Evolutionary conservation across 1,140 invertebrate genomes (phyloP).

Genomic region (Zophobas morio): DNA sequence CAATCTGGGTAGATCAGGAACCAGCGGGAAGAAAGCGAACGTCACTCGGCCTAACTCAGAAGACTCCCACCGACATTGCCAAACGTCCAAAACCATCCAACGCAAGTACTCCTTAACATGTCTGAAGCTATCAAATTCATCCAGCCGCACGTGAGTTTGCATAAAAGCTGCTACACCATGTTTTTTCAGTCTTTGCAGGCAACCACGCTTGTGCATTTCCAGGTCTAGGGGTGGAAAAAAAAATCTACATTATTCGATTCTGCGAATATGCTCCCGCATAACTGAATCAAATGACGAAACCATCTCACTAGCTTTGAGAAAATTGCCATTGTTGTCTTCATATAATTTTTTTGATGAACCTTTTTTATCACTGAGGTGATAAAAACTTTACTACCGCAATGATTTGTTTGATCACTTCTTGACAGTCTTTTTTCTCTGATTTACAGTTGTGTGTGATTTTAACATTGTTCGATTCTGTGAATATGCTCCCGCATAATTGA

Average conservation of each 20-base stretch:
- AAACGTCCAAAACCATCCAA: background rate
- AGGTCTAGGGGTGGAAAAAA: background rate
- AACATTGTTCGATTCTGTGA: too few species aligned
- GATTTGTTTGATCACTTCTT: constrained; percentile 21
- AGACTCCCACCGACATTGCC: background rate
- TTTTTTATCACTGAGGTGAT: background rate
- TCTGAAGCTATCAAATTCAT: background rate
- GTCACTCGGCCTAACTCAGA: background rate
- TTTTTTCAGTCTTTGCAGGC: background rate
- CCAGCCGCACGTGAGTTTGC: background rate
- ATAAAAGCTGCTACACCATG: background rate
- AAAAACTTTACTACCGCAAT: background rate
- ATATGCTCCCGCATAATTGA: too few species aligned
- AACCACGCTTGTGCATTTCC: background rate
- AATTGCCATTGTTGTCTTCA: constrained; percentile 21
- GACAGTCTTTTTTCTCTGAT: background rate
- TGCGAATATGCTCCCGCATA: too few species aligned
- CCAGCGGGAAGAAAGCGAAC: background rate
- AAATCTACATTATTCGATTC: too few species aligned
- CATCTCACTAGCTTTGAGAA: background rate
- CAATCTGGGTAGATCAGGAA: background rate
- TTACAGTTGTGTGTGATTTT: too few species aligned
- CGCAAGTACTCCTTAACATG: background rate
- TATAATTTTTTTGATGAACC: constrained; percentile 17
- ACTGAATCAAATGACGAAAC: too few species aligned